Percentiles rank a stretch among this genome's conserved stretches.
Conservation (phyloP, 92 coral and sea anemone genomes). For the Siderastrea siderea region DNA sequence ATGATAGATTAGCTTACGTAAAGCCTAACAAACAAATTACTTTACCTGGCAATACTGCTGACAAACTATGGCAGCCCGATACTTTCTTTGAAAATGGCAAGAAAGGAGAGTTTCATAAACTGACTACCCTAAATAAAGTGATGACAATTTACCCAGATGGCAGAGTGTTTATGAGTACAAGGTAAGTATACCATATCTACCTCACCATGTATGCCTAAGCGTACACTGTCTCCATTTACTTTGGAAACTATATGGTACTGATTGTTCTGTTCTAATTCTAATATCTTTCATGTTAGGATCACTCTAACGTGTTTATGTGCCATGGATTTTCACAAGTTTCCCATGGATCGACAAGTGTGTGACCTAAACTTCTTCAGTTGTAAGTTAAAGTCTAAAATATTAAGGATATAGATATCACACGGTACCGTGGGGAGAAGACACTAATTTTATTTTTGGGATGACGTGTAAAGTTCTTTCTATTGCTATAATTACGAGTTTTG, state of each 20-base stretch:
- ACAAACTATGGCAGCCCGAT: slow-evolving; percentile 87
- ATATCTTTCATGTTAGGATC: slow-evolving; percentile 50
- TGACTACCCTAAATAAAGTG: slow-evolving; percentile 74
- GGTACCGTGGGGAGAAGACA: not conserved
- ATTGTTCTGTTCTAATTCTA: not conserved
- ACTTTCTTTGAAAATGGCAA: slow-evolving; percentile 83
- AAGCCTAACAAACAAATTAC: slow-evolving; percentile 51
- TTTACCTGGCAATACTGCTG: slow-evolving; percentile 67
- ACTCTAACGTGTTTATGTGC: slow-evolving; percentile 80
- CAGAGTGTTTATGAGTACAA: slow-evolving; percentile 62
- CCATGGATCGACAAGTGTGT: slow-evolving; percentile 87
- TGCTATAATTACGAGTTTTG: no score
- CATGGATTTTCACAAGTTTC: slow-evolving; percentile 87
- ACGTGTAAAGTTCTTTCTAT: not conserved
- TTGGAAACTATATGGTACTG: not conserved
- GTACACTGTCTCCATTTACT: not conserved
- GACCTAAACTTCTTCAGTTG: slow-evolving; percentile 82
- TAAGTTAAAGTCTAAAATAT: slow-evolving; percentile 50
- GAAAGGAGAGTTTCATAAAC: slow-evolving; percentile 69
- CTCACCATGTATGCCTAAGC: not conserved
- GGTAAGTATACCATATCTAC: slow-evolving; percentile 44
- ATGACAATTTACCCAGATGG: slow-evolving; percentile 75
- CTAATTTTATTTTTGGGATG: not conserved
- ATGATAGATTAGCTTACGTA: slow-evolving; percentile 69
- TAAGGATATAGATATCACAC: not conserved